Percentiles rank a stretch among this genome's conserved stretches.
These are phyloP conservation scores for zebrafish (Danio rerio) DNA, from an alignment of 2,113 vertebrate species.

Conservation along the genomic window GRCz12tu NC_133183.1:29151501-29152000, in stretches of 20 bases:
- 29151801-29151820: neutral
- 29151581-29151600: conserved; percentile 61
- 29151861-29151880: neutral
- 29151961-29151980: neutral
- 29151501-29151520: conserved; percentile 61
- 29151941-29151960: neutral
- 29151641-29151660: conserved; percentile 10
- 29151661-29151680: conserved; percentile 29
- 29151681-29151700: conserved; percentile 20
- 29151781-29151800: conserved; percentile 5
- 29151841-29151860: neutral
- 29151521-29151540: conserved; percentile 64
- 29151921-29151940: neutral
- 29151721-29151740: conserved; percentile 8
- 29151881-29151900: conserved; percentile 8
- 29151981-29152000: neutral
- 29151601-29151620: conserved; percentile 68
- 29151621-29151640: conserved; percentile 27
- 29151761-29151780: conserved; percentile 21
- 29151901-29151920: conserved; percentile 20
- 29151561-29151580: conserved; percentile 38
- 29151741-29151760: neutral
- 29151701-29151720: conserved; percentile 19
- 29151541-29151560: conserved; percentile 61
- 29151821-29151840: neutral